These are phyloP conservation scores for Coregonus sp. DNA, from an alignment of 2,797 vertebrate species.

Conservation along the genomic window DNA sequence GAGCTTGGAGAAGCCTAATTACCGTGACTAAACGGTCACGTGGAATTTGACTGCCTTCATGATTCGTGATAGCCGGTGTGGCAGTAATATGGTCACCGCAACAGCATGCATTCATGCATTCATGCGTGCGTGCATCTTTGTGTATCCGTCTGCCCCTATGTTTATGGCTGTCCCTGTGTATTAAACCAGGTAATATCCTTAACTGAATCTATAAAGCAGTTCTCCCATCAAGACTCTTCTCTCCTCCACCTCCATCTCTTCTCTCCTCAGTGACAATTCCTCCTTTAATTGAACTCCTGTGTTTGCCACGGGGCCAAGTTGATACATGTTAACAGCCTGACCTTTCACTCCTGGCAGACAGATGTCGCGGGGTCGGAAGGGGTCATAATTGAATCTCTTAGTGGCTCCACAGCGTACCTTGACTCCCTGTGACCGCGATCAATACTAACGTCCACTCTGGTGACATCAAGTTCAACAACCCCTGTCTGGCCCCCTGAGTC, in stretches of 20 bases:
- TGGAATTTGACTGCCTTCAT: too few relatives aligned
- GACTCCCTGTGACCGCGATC: constrained; percentile 36
- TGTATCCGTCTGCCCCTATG: too few relatives aligned
- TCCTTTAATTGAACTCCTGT: constrained; percentile 31
- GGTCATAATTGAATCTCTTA: constrained; percentile 48
- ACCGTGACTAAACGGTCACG: too few relatives aligned
- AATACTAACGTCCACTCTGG: constrained; percentile 18
- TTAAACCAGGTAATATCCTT: neutral
- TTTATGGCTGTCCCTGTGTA: too few relatives aligned
- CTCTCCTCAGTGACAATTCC: constrained; percentile 17
- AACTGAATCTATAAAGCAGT: neutral
- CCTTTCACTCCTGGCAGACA: constrained; percentile 42
- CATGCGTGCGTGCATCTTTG: too few relatives aligned
- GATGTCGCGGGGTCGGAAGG: constrained; percentile 24
- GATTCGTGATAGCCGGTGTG: too few relatives aligned
- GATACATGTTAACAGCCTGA: constrained; percentile 35
- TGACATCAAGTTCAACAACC: too few relatives aligned
- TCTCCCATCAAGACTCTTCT: neutral
- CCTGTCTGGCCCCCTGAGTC: too few relatives aligned
- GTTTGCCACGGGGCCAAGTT: constrained; percentile 15
- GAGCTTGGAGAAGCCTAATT: too few relatives aligned
- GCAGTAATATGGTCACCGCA: too few relatives aligned
- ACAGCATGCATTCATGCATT: too few relatives aligned
- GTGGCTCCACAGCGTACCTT: neutral
- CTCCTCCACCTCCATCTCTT: neutral